Percentiles rank a stretch among this genome's conserved stretches.
Evolutionary conservation across 2,888 invertebrate genomes (phyloP).

Genomic region (Odontocolon sp.): DNA sequence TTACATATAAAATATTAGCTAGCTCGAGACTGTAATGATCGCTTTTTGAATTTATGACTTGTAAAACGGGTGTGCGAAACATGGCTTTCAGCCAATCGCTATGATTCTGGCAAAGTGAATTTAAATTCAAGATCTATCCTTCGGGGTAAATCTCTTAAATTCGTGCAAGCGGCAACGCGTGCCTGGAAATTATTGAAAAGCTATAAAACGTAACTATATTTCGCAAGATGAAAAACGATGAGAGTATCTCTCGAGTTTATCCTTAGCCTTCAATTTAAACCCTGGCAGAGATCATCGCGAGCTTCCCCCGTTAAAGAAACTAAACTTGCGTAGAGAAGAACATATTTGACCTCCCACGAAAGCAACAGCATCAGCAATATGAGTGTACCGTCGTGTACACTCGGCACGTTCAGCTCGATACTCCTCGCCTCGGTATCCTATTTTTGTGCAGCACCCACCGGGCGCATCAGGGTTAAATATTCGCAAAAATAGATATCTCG

Average conservation of each 20-base stretch:
- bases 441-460: conserved; percentile 60
- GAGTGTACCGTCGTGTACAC: conserved; percentile 31
- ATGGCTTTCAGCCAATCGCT: conserved; percentile 59
- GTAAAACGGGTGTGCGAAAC: conserved; percentile 62
- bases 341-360: conserved; percentile 26
- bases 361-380: conserved; percentile 36
- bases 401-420: conserved; percentile 9
- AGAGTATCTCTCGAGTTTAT: conserved; percentile 8
- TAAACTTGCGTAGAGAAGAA: conserved; percentile 27
- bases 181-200: conserved; percentile 60
- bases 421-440: conserved; percentile 49
- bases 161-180: conserved; percentile 19
- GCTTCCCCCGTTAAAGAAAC: conserved; percentile 1
- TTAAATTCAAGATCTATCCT: conserved; percentile 35
- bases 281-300: conserved; percentile 27
- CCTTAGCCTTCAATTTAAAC: conserved; percentile 53
- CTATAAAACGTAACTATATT: background rate
- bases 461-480: conserved; percentile 61
- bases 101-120: conserved; percentile 53
- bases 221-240: background rate
- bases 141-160: conserved; percentile 20
- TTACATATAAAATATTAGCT: conserved; percentile 39
- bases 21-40: conserved; percentile 61
- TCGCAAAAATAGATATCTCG: conserved; percentile 59
- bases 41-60: conserved; percentile 63